Conservation (phyloP, 2,797 vertebrate species). For the Parauchenoglanis ngamensis region DNA sequence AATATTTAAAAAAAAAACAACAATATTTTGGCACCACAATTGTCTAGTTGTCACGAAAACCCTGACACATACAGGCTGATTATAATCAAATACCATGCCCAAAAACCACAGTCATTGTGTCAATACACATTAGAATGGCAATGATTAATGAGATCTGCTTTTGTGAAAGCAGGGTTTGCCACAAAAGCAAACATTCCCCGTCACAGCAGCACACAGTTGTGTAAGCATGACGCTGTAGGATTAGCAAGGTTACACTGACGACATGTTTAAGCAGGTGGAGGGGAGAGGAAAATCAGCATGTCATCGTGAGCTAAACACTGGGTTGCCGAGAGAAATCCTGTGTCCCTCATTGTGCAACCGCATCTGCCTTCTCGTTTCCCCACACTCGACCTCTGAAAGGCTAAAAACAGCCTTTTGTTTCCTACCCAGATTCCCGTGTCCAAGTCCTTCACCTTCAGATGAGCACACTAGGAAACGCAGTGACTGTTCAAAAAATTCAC, state of each 20-base stretch:
- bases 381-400: constrained; percentile 5
- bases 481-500: too few species aligned
- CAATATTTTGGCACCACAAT: background rate
- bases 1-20: background rate
- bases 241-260: constrained; percentile 42
- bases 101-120: constrained; percentile 8
- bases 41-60: background rate
- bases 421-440: background rate
- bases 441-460: background rate
- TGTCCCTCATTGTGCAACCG: constrained; percentile 23
- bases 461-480: constrained; percentile 6
- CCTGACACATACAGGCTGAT: background rate
- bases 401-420: constrained; percentile 64
- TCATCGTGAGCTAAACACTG: constrained; percentile 55
- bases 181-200: constrained; percentile 31
- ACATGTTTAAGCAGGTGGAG: constrained; percentile 40
- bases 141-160: constrained; percentile 53
- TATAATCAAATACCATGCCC: background rate
- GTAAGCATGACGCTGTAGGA: constrained; percentile 71
- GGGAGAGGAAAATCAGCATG: constrained; percentile 21
- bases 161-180: constrained; percentile 47
- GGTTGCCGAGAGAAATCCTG: constrained; percentile 43
- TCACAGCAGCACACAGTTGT: constrained; percentile 38
- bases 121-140: constrained; percentile 22
- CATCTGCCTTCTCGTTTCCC: constrained; percentile 10